Conservation (phyloP, 2,113 vertebrate genomes). For the Macaca mulatta region DNA sequence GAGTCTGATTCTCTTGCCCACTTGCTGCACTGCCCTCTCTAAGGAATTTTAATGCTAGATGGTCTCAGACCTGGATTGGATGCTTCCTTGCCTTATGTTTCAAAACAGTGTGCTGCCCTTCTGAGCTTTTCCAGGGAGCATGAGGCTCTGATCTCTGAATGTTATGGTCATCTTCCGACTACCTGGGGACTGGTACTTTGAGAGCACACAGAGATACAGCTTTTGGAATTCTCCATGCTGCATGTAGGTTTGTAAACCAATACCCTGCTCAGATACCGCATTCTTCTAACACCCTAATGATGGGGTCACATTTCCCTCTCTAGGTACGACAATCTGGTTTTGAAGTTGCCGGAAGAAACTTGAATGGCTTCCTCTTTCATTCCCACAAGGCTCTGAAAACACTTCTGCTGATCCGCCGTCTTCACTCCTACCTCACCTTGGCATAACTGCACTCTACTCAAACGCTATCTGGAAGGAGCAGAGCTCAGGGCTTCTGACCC, state of each 20-base stretch:
- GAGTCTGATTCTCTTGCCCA: not conserved
- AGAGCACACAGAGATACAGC: not conserved
- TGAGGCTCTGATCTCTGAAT: not conserved
- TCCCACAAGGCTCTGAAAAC: not conserved
- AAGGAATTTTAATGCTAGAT: not conserved
- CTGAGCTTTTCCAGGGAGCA: not conserved
- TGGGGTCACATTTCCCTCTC: not conserved
- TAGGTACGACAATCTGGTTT: not conserved
- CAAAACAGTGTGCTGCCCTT: not conserved
- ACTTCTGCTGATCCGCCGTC: accelerated
- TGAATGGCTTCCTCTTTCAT: not conserved
- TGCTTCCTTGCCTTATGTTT: not conserved
- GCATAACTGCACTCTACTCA: not conserved
- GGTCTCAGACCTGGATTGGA: not conserved
- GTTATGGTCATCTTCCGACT: not conserved
- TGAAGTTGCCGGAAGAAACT: not conserved
- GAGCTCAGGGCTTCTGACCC: not conserved
- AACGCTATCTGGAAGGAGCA: not conserved
- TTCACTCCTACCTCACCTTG: accelerated
- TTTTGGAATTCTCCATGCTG: not conserved
- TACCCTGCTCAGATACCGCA: accelerated
- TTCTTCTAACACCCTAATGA: not conserved
- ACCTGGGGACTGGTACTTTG: not conserved
- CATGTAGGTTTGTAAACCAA: not conserved
- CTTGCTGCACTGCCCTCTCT: not conserved